These are phyloP conservation scores for Calidris pygmaea DNA, from an alignment of 2,113 vertebrate genomes.

Conservation along the genomic window DNA sequence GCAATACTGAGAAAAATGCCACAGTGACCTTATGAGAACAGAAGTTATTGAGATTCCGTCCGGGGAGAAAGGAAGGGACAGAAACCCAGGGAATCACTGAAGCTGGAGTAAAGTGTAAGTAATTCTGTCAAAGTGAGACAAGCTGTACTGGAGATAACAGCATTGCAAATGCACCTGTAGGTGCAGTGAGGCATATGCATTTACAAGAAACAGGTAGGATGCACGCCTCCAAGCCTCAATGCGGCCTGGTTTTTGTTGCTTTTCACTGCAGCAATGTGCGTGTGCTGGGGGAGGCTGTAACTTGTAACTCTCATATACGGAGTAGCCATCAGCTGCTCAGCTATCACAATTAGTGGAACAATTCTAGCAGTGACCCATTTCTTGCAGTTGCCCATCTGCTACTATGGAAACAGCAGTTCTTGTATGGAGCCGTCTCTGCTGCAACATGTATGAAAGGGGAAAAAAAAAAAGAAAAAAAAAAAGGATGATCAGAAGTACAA, in stretches of 20 bases:
- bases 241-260: background rate
- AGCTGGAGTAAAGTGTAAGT: background rate
- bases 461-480: background rate
- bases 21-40: background rate
- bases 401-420: conserved; percentile 66
- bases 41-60: background rate
- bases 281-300: background rate
- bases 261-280: background rate
- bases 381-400: conserved; percentile 67
- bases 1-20: background rate
- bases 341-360: conserved; percentile 41
- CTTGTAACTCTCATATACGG: background rate
- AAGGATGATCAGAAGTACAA: background rate
- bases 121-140: background rate
- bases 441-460: background rate
- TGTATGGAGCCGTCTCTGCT: background rate
- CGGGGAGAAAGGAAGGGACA: background rate
- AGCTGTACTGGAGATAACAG: background rate
- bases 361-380: conserved; percentile 63
- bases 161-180: background rate
- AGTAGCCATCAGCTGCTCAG: conserved; percentile 41
- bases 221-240: background rate
- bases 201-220: background rate
- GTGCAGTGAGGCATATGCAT: background rate
- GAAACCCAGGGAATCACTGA: background rate